Evolutionary conservation across 2,797 vertebrate genomes (phyloP).

Genomic region (Ambastaia sidthimunki): DNA sequence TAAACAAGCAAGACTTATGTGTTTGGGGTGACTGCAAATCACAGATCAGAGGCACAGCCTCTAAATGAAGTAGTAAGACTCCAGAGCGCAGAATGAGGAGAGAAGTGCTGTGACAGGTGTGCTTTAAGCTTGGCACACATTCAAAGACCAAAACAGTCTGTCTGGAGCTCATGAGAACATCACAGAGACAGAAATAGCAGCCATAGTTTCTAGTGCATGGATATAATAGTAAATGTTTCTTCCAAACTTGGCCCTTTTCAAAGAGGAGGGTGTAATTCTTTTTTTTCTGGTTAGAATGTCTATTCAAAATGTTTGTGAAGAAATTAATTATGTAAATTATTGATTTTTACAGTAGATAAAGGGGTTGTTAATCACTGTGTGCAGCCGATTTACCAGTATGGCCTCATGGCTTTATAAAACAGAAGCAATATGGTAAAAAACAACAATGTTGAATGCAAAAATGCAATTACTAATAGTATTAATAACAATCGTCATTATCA

Average conservation of each 20-base stretch:
- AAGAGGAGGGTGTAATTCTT: neutral
- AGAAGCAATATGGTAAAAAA: neutral
- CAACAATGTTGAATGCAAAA: neutral
- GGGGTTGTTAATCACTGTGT: neutral
- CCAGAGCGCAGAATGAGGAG: slow-evolving; percentile 5
- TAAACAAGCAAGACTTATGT: slow-evolving; percentile 57
- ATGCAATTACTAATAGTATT: neutral
- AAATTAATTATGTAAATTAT: no score
- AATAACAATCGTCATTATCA: neutral
- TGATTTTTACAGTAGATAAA: neutral
- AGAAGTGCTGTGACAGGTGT: slow-evolving; percentile 30
- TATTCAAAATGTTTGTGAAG: no score
- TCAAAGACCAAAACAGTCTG: slow-evolving; percentile 14
- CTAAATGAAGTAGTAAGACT: slow-evolving; percentile 29
- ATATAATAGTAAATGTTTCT: neutral
- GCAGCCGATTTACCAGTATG: neutral
- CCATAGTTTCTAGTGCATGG: neutral
- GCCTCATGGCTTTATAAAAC: neutral
- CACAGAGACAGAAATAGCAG: slow-evolving; percentile 36
- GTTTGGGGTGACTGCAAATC: slow-evolving; percentile 52
- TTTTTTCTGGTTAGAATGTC: neutral
- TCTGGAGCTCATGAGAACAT: slow-evolving; percentile 16
- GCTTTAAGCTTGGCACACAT: slow-evolving; percentile 35
- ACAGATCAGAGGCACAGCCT: slow-evolving; percentile 1
- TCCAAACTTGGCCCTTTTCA: slow-evolving; percentile 16